Evolutionary conservation across 1,140 invertebrate genomes (phyloP).

Genomic region (Chionoecetes opilio): DNA sequence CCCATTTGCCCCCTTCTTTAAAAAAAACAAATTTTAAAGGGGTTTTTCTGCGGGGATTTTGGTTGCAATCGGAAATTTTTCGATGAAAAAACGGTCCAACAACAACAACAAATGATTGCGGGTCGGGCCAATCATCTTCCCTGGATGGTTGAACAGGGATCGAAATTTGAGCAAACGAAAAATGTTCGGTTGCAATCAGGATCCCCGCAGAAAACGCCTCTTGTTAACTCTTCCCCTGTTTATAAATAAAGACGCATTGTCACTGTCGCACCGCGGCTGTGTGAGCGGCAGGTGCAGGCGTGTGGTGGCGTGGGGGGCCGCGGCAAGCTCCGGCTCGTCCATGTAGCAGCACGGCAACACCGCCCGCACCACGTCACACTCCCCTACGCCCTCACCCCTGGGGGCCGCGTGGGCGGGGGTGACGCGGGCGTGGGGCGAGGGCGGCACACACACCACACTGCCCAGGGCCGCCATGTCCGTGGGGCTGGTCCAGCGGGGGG

Average conservation of each 20-base stretch:
- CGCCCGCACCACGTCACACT: slow-evolving; percentile 67
- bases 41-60: no score
- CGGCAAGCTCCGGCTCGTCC: slow-evolving; percentile 56
- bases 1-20: no score
- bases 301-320: slow-evolving; percentile 35
- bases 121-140: slow-evolving; percentile 29
- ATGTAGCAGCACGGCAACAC: slow-evolving; percentile 68
- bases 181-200: no score
- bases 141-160: slow-evolving; percentile 57
- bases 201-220: slow-evolving; percentile 66
- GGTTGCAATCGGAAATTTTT: no score
- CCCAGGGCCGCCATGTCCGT: slow-evolving; percentile 73
- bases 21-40: no score
- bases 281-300: slow-evolving; percentile 67
- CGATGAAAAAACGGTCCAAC: no score
- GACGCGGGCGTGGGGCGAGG: slow-evolving; percentile 50
- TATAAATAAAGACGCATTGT: no score
- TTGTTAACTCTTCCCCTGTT: no score
- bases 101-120: slow-evolving; percentile 38
- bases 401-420: slow-evolving; percentile 6
- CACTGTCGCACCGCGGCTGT: slow-evolving; percentile 67
- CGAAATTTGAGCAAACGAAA: no score
- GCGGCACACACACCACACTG: slow-evolving; percentile 71
- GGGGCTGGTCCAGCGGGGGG: slow-evolving; percentile 70
- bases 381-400: no score